Percentiles rank a stretch among this genome's conserved stretches.
phyloP scores from a whole-genome alignment of 2,888 invertebrate species.

The Argyra leucocephala region DNA sequence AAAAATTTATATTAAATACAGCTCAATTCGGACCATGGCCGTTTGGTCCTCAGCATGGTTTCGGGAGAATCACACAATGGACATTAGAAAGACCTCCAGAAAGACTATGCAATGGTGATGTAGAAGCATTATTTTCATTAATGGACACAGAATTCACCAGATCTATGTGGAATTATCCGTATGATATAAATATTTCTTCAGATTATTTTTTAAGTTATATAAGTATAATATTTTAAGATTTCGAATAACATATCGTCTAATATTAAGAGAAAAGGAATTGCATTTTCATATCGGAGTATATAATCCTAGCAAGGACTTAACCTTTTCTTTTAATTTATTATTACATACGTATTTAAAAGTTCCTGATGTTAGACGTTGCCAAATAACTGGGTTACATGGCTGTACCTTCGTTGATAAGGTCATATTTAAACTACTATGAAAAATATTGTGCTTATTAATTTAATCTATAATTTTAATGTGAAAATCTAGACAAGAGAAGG shows the following conservation, averaged over 20 bases:
- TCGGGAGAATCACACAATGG: constrained; percentile 89
- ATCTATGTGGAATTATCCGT: constrained; percentile 90
- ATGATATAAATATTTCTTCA: constrained; percentile 37
- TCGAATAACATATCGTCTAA: constrained; percentile 83
- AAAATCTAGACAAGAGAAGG: constrained; percentile 64
- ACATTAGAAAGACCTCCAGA: constrained; percentile 81
- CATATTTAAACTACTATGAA: constrained; percentile 15
- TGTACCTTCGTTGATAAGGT: constrained; percentile 85
- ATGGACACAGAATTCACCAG: constrained; percentile 88
- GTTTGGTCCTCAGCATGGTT: constrained; percentile 92
- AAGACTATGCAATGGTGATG: constrained; percentile 78
- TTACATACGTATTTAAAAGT: constrained; percentile 94
- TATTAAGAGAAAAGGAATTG: constrained; percentile 80
- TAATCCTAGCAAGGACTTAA: constrained; percentile 85
- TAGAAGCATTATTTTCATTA: constrained; percentile 83
- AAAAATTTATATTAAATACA: constrained; percentile 34
- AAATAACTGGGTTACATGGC: constrained; percentile 86
- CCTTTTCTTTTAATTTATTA: constrained; percentile 84
- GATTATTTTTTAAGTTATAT: too few relatives aligned
- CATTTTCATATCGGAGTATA: constrained; percentile 89
- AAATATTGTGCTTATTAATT: constrained; percentile 1
- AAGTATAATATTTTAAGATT: constrained; percentile 50
- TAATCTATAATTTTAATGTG: constrained; percentile 8
- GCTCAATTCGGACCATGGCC: constrained; percentile 95
- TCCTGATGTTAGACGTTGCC: constrained; percentile 82